Percentiles rank a stretch among this genome's conserved stretches.
Conservation (phyloP, 2,113 vertebrate genomes). For the Herpetotheres cachinnans region DNA sequence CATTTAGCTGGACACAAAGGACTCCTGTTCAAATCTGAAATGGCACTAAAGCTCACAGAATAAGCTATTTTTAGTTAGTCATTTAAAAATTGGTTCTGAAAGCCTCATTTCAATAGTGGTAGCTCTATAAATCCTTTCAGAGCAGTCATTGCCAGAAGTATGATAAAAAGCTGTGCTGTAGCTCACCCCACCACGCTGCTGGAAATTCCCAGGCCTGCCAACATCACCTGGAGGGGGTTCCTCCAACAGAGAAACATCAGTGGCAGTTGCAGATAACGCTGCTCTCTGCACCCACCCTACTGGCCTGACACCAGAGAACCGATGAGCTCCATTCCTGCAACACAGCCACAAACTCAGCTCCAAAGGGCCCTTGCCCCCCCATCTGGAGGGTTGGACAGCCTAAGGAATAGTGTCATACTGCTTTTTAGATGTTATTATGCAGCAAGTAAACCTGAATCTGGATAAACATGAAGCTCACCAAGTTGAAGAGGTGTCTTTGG, state of each 20-base stretch:
- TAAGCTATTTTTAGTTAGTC: background rate
- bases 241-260: background rate
- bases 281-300: background rate
- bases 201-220: background rate
- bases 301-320: background rate
- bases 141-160: background rate
- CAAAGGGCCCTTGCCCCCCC: background rate
- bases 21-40: background rate
- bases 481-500: background rate
- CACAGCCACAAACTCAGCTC: rapidly evolving
- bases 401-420: background rate
- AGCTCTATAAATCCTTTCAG: background rate
- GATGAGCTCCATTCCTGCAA: background rate
- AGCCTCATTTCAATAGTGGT: background rate
- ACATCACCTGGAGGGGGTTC: background rate
- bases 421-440: background rate
- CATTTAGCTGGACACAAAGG: background rate
- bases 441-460: background rate
- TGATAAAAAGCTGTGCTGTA: background rate
- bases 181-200: background rate
- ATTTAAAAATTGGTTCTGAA: background rate
- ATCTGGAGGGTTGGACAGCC: background rate
- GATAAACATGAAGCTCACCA: background rate
- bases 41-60: background rate
- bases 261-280: rapidly evolving